Percentiles rank a stretch among this genome's conserved stretches.
These are phyloP conservation scores for Montipora capitata DNA, from an alignment of 92 coral and sea anemone genomes.

Conservation along the genomic window DNA sequence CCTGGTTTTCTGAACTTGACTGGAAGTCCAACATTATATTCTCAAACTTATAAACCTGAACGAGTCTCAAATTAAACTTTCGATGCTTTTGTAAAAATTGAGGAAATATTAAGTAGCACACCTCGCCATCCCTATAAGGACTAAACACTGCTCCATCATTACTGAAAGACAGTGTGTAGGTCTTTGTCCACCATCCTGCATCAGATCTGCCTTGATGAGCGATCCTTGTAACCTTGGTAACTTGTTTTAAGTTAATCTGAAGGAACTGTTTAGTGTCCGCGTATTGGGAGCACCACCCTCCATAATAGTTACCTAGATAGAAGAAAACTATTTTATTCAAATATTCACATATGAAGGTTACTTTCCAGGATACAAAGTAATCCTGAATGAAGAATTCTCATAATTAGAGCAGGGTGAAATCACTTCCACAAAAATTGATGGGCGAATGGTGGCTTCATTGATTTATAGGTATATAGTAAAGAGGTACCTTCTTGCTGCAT, in stretches of 20 bases:
- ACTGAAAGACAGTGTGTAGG: constrained; percentile 37
- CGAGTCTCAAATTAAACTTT: no score
- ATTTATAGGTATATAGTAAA: neutral
- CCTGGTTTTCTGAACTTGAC: no score
- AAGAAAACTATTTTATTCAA: neutral
- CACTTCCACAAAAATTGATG: no score
- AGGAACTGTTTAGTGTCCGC: constrained; percentile 58
- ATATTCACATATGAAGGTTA: no score
- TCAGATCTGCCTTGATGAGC: constrained; percentile 14
- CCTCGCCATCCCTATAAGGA: constrained; percentile 31
- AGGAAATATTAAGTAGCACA: neutral
- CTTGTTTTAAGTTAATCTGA: constrained; percentile 1
- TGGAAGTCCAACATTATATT: no score
- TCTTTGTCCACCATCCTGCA: constrained; percentile 38
- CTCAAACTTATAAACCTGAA: no score
- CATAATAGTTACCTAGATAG: constrained; percentile 14
- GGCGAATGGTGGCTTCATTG: neutral
- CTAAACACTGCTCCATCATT: constrained; percentile 27
- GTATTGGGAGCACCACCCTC: constrained; percentile 83
- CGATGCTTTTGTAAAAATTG: no score
- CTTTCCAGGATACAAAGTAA: no score
- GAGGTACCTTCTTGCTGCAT: neutral
- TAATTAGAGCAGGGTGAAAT: no score
- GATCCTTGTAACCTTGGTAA: constrained; percentile 18
- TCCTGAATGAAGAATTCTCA: no score